phyloP scores from a whole-genome alignment of 1,140 invertebrate species.

The Asbolus verrucosus region DNA sequence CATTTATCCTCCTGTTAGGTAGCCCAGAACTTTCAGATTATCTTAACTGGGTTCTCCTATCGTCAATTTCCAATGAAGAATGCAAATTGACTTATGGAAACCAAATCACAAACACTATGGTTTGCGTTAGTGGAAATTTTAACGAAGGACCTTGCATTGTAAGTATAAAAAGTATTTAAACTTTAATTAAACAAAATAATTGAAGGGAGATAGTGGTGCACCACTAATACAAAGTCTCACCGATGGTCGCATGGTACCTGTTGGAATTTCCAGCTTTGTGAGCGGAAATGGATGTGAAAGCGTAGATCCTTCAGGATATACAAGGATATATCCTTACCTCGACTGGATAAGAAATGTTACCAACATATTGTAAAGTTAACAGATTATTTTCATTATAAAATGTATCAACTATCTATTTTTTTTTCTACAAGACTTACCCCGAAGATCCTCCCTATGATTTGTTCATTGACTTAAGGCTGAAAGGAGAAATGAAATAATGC shows the following conservation, averaged over 20 bases:
- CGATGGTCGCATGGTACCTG: not conserved
- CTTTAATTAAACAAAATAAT: constrained; percentile 4
- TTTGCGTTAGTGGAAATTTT: not conserved
- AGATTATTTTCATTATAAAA: no score
- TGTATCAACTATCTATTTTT: no score
- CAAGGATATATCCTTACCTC: constrained; percentile 8
- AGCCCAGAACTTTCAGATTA: not conserved
- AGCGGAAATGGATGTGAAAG: constrained; percentile 26
- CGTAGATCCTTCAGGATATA: constrained; percentile 13
- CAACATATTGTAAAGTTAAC: no score
- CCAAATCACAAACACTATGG: not conserved
- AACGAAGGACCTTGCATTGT: constrained; percentile 13
- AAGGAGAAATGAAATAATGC: no score
- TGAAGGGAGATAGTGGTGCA: constrained; percentile 3
- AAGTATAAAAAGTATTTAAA: not conserved
- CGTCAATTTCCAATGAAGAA: constrained; percentile 11
- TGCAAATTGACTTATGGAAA: constrained; percentile 22
- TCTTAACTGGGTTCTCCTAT: not conserved
- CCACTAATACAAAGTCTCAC: not conserved
- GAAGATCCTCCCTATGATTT: no score
- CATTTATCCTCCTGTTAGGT: not conserved
- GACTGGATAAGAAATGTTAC: constrained; percentile 15
- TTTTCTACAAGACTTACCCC: no score
- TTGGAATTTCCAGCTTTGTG: constrained; percentile 4
- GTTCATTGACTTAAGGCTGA: no score